Evolutionary conservation across 1,140 invertebrate species (phyloP).

Genomic region (Euglossa dilemma): DNA sequence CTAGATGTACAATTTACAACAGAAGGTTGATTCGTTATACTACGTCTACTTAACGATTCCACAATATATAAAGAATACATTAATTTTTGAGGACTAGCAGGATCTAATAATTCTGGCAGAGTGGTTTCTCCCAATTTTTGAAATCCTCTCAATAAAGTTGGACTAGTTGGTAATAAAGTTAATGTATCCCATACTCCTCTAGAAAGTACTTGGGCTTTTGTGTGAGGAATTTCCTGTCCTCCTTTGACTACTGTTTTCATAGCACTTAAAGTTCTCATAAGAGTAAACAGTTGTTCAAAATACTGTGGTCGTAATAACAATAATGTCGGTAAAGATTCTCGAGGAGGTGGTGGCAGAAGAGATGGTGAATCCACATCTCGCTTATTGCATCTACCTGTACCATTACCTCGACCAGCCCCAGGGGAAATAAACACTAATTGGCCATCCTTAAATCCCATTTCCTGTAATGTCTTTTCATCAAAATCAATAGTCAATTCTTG

Average conservation of each 20-base stretch:
- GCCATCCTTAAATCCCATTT: slow-evolving; percentile 96
- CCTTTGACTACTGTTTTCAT: slow-evolving; percentile 89
- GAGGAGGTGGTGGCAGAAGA: slow-evolving; percentile 89
- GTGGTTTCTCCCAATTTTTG: slow-evolving; percentile 87
- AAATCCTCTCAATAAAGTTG: slow-evolving; percentile 91
- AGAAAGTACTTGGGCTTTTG: slow-evolving; percentile 94
- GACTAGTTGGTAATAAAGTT: slow-evolving; percentile 94
- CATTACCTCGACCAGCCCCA: slow-evolving; percentile 89
- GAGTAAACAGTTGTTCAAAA: slow-evolving; percentile 94
- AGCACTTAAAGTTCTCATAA: slow-evolving; percentile 94
- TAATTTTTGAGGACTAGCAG: slow-evolving; percentile 94
- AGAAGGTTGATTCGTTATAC: slow-evolving; percentile 47
- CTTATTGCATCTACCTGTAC: slow-evolving; percentile 84
- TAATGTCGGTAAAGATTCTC: slow-evolving; percentile 92
- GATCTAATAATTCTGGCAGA: slow-evolving; percentile 90
- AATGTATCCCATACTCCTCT: slow-evolving; percentile 96
- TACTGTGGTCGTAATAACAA: slow-evolving; percentile 92
- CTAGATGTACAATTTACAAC: slow-evolving; percentile 39
- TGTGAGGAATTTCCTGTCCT: slow-evolving; percentile 91
- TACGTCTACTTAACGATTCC: slow-evolving; percentile 85
- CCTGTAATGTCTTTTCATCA: slow-evolving; percentile 94
- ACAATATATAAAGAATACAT: slow-evolving; percentile 98
- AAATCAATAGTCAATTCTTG: slow-evolving; percentile 96
- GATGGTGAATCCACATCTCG: slow-evolving; percentile 90
- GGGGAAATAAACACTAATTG: slow-evolving; percentile 95